These are phyloP conservation scores for Apis florea DNA, from an alignment of 1,140 invertebrate genomes.

Conservation along the genomic window DNA sequence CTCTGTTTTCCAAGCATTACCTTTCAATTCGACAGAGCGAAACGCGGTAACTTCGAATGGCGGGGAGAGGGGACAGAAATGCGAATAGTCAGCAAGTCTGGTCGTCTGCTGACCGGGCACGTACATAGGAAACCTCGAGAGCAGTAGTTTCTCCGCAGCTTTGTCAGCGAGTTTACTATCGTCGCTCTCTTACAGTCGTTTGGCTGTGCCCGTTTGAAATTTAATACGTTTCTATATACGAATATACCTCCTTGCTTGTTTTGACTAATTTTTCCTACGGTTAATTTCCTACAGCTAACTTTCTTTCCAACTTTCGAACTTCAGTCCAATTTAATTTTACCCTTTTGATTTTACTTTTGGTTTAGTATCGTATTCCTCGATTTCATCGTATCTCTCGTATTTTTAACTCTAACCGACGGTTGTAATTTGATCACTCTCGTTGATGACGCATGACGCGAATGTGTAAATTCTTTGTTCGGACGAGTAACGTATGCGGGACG, in stretches of 20 bases:
- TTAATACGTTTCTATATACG: constrained; percentile 14
- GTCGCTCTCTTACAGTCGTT: constrained; percentile 42
- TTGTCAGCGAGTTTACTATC: constrained; percentile 55
- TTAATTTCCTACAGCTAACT: not conserved
- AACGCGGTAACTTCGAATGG: constrained; percentile 12
- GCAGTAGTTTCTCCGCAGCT: constrained; percentile 48
- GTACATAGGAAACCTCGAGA: constrained; percentile 50
- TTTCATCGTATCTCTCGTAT: too few species aligned
- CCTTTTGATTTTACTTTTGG: not conserved
- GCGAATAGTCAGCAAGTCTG: constrained; percentile 47
- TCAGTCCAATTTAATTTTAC: not conserved
- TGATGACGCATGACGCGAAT: too few species aligned
- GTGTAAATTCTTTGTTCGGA: too few species aligned
- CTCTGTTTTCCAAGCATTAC: constrained; percentile 40
- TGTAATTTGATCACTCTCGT: too few species aligned
- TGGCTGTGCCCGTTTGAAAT: constrained; percentile 34
- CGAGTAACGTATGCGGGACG: too few species aligned
- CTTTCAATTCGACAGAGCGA: constrained; percentile 39
- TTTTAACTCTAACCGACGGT: too few species aligned
- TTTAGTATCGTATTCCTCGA: too few species aligned
- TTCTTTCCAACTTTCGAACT: not conserved
- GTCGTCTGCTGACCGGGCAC: constrained; percentile 49
- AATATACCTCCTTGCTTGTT: not conserved
- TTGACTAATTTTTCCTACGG: too few species aligned
- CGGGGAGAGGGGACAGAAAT: constrained; percentile 34